Percentiles rank a stretch among this genome's conserved stretches.
Conservation (phyloP, 2,113 vertebrate genomes). For the Tursiops truncatus region DNA sequence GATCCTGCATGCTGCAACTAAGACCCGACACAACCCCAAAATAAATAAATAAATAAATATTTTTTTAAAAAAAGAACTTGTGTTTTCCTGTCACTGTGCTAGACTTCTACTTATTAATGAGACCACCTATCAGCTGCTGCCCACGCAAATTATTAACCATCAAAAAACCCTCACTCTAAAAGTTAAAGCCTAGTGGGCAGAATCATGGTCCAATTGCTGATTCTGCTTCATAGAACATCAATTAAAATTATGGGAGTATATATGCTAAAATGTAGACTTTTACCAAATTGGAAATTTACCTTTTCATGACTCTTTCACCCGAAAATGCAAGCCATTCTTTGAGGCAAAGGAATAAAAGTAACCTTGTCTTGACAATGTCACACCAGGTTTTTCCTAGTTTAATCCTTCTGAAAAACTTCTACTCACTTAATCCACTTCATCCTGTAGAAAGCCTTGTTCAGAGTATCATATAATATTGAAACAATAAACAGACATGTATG, state of each 20-base stretch:
- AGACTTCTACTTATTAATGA: slow-evolving; percentile 55
- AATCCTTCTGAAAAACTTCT: slow-evolving; percentile 68
- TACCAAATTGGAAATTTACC: slow-evolving; percentile 35
- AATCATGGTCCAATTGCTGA: not conserved
- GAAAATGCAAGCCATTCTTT: not conserved
- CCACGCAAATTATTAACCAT: slow-evolving; percentile 17
- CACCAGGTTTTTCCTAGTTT: slow-evolving; percentile 55
- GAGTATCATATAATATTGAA: slow-evolving; percentile 60
- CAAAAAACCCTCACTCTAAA: slow-evolving; percentile 42
- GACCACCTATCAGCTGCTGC: slow-evolving; percentile 6
- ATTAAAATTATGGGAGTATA: not conserved
- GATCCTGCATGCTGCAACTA: no score
- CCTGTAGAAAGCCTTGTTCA: slow-evolving; percentile 47
- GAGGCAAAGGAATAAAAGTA: slow-evolving; percentile 54
- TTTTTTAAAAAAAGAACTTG: not conserved
- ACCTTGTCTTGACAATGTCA: slow-evolving; percentile 58
- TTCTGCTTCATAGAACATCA: slow-evolving; percentile 30
- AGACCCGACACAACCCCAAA: no score
- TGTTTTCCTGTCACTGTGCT: slow-evolving; percentile 24
- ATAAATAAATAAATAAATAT: no score
- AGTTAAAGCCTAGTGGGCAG: slow-evolving; percentile 18
- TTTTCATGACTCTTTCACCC: not conserved
- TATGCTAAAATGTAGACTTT: slow-evolving; percentile 37
- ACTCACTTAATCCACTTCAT: slow-evolving; percentile 64
- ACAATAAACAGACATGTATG: slow-evolving; percentile 65